Percentiles rank a stretch among this genome's conserved stretches.
Conservation (phyloP, 1,140 invertebrate species). For the Lasioglossum baleicum region DNA sequence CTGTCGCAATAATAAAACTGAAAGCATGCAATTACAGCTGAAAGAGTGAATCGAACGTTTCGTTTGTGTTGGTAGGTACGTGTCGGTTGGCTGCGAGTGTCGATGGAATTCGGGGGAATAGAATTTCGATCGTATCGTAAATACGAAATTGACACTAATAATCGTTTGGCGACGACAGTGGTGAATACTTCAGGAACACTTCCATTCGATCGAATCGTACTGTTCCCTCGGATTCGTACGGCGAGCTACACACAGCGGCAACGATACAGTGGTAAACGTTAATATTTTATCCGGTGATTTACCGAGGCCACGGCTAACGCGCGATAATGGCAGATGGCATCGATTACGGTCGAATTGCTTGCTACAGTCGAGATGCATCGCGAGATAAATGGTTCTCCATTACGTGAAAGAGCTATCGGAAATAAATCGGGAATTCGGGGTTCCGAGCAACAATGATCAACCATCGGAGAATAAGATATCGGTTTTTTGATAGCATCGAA, state of each 20-base stretch:
- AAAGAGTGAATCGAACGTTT: too few relatives aligned
- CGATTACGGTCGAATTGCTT: not conserved
- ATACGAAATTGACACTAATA: not conserved
- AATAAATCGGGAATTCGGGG: not conserved
- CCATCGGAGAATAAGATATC: not conserved
- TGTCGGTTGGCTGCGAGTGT: not conserved
- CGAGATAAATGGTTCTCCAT: conserved; percentile 5
- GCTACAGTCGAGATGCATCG: not conserved
- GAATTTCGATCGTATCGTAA: not conserved
- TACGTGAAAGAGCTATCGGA: not conserved
- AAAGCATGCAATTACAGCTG: too few relatives aligned
- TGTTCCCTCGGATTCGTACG: not conserved
- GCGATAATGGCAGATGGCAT: conserved; percentile 3
- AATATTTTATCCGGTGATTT: conserved; percentile 1
- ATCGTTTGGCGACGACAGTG: not conserved
- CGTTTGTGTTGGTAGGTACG: too few relatives aligned
- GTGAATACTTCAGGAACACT: not conserved
- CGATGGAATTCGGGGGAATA: not conserved
- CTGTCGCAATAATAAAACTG: too few relatives aligned
- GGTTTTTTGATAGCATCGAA: not conserved
- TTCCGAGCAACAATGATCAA: not conserved
- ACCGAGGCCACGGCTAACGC: not conserved
- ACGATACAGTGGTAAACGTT: not conserved
- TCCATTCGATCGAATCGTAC: not conserved
- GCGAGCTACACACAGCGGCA: not conserved